Conservation (phyloP, 2,113 vertebrate genomes). For the Pygoscelis adeliae region DNA sequence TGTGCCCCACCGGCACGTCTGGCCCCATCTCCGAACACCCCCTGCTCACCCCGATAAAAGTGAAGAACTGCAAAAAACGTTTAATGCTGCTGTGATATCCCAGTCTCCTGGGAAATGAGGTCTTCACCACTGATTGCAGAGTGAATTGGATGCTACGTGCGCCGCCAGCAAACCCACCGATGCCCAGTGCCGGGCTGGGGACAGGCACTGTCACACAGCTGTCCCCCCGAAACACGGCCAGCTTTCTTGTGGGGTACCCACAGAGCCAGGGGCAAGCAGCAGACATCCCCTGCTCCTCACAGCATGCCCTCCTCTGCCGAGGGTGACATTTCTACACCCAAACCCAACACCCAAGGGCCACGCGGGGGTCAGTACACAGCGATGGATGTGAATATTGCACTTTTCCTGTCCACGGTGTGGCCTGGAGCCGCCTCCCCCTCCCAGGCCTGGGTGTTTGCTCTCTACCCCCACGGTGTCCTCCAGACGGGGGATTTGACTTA, state of each 20-base stretch:
- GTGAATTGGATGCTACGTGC: background rate
- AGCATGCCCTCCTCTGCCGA: background rate
- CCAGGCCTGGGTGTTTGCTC: background rate
- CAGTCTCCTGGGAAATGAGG: background rate
- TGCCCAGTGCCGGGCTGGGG: background rate
- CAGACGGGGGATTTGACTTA: background rate
- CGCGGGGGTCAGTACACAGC: accelerated
- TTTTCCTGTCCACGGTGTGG: background rate
- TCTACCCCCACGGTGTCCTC: background rate
- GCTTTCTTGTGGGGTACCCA: background rate
- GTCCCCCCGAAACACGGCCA: background rate
- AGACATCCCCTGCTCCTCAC: background rate
- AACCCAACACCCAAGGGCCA: background rate
- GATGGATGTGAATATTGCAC: conserved; percentile 7
- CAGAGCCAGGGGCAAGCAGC: background rate
- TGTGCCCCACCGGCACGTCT: accelerated
- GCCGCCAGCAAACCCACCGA: background rate
- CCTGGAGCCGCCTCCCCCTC: background rate
- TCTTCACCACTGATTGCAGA: background rate
- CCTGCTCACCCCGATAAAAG: background rate
- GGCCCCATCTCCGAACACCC: background rate
- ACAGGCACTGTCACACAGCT: background rate
- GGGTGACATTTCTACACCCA: background rate
- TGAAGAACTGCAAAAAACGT: background rate
- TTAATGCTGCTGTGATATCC: background rate